Conservation (phyloP, 1,140 invertebrate genomes). For the Platyscapa corneri region DNA sequence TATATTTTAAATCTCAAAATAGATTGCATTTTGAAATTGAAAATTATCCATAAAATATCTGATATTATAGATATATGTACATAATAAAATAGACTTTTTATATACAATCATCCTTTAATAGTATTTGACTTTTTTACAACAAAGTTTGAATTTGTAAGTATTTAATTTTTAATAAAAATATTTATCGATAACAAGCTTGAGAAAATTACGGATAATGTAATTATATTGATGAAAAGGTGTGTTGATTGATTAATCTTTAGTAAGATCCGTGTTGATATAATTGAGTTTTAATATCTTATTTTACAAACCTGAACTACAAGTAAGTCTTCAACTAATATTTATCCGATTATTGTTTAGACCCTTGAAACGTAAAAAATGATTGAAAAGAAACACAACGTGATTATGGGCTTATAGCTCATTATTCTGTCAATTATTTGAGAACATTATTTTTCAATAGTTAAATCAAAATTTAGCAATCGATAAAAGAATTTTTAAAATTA, state of each 20-base stretch:
- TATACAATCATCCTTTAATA: too few species aligned
- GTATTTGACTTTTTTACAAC: too few species aligned
- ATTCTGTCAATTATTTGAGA: background rate
- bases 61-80: too few species aligned
- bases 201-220: background rate
- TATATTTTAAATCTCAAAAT: too few species aligned
- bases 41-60: too few species aligned
- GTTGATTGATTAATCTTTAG: background rate
- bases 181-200: background rate
- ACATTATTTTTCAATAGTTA: background rate
- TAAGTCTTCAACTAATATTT: conserved; percentile 16
- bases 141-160: too few species aligned
- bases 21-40: too few species aligned
- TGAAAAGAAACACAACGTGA: background rate
- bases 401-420: background rate
- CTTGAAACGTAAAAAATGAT: conserved; percentile 20
- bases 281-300: conserved; percentile 28
- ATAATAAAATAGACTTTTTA: too few species aligned
- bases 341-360: conserved; percentile 37
- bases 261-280: conserved; percentile 5
- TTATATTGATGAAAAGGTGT: background rate
- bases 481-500: background rate
- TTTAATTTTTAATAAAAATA: too few species aligned
- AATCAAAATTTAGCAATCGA: background rate
- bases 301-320: conserved; percentile 2